Percentiles rank a stretch among this genome's conserved stretches.
Conservation (phyloP, 2,888 invertebrate species). For the Lumbricus terrestris region DNA sequence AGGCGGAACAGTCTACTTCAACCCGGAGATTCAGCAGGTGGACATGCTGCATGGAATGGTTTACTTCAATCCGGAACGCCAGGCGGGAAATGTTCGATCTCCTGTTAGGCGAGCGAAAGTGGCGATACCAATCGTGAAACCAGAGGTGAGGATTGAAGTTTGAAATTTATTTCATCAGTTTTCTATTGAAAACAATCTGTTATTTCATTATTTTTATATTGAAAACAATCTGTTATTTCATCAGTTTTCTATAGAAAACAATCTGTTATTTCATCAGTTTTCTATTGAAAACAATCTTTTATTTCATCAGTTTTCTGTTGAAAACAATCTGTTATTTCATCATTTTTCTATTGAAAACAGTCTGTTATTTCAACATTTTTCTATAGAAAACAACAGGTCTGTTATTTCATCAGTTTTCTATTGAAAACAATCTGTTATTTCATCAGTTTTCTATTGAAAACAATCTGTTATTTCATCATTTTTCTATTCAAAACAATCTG, state of each 20-base stretch:
- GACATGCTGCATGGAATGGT: slow-evolving; percentile 42
- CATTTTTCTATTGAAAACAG: too few relatives aligned
- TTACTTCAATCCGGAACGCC: slow-evolving; percentile 47
- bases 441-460: neutral
- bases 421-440: too few relatives aligned
- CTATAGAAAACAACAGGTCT: too few relatives aligned
- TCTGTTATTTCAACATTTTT: too few relatives aligned
- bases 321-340: neutral
- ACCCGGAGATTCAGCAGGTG: slow-evolving; percentile 31
- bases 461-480: neutral
- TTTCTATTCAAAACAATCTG: too few relatives aligned
- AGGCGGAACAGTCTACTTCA: slow-evolving; percentile 38
- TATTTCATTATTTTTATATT: too few relatives aligned
- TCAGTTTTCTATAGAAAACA: too few relatives aligned
- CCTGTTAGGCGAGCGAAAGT: slow-evolving; percentile 49
- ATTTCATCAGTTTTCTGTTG: neutral
- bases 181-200: neutral
- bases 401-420: too few relatives aligned
- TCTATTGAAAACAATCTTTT: too few relatives aligned
- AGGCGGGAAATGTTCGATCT: slow-evolving; percentile 37
- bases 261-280: too few relatives aligned
- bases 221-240: too few relatives aligned
- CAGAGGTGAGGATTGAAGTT: slow-evolving; percentile 43
- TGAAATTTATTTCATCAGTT: neutral
- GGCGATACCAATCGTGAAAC: slow-evolving; percentile 54